Conservation (phyloP, 2,797 vertebrate species). For the Diglossa cyanea region DNA sequence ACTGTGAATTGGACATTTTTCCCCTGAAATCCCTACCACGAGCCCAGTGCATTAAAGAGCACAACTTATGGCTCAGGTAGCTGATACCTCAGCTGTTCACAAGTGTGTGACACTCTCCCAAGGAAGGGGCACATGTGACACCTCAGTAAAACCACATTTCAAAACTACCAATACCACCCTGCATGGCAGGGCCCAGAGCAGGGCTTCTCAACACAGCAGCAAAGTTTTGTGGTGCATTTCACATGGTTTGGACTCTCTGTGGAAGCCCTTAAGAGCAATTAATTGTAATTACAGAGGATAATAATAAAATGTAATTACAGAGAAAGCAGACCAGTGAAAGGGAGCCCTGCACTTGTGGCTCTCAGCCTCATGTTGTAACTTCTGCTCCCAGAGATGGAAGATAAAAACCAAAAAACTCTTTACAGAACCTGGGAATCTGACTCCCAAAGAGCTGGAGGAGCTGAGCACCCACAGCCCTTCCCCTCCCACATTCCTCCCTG, state of each 20-base stretch:
- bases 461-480: background rate
- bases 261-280: background rate
- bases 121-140: background rate
- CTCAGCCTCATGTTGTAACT: background rate
- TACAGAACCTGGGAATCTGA: background rate
- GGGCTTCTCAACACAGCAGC: rapidly evolving
- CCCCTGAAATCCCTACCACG: background rate
- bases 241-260: background rate
- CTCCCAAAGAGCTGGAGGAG: background rate
- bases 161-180: rapidly evolving
- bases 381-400: background rate
- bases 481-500: background rate
- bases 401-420: background rate
- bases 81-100: rapidly evolving
- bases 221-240: background rate
- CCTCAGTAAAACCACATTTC: background rate
- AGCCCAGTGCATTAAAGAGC: background rate
- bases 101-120: background rate
- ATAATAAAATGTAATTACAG: background rate
- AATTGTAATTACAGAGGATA: background rate
- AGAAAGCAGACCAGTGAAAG: background rate
- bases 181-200: rapidly evolving
- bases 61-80: rapidly evolving
- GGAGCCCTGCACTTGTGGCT: background rate
- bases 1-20: background rate